A percentile compares a stretch with the other conserved stretches of the same genome.
phyloP scores from a whole-genome alignment of 2,797 vertebrate genomes.

The Lophius americanus region DNA sequence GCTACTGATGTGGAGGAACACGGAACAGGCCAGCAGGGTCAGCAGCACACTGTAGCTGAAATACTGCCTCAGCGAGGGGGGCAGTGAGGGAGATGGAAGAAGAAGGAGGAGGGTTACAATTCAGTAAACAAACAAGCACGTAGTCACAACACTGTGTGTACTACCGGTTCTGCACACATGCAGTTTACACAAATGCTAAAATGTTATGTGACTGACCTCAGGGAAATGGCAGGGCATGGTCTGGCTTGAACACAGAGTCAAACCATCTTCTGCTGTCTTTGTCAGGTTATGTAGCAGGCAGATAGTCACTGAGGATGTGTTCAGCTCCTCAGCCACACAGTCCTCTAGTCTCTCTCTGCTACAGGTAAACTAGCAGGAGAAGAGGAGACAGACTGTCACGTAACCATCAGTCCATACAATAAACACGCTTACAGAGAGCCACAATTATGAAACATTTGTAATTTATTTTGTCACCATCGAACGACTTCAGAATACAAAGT shows the following conservation, averaged over 20 bases:
- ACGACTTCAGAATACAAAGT: too few relatives aligned
- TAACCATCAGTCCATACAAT: neutral
- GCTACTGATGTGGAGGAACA: conserved; percentile 98
- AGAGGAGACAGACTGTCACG: conserved; percentile 9
- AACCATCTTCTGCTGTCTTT: conserved; percentile 78
- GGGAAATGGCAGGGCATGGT: conserved; percentile 89
- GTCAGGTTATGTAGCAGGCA: conserved; percentile 90
- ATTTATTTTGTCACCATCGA: neutral
- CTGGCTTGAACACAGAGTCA: conserved; percentile 81
- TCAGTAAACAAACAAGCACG: neutral
- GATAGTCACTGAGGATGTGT: conserved; percentile 83
- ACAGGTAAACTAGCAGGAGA: conserved; percentile 87
- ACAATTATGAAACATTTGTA: neutral
- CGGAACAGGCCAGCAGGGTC: conserved; percentile 94
- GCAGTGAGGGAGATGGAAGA: conserved; percentile 9
- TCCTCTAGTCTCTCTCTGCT: conserved; percentile 82
- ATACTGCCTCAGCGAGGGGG: conserved; percentile 82
- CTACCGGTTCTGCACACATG: neutral
- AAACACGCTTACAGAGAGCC: neutral
- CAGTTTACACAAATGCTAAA: conserved; percentile 31
- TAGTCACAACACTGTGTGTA: neutral
- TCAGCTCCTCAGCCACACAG: conserved; percentile 82
- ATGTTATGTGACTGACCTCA: conserved; percentile 81
- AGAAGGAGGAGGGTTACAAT: conserved; percentile 8
- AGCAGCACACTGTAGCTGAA: conserved; percentile 93